A percentile compares a stretch with the other conserved stretches of the same genome.
These are phyloP conservation scores for Latheticus oryzae DNA, from an alignment of 2,888 invertebrate genomes.

Conservation along the genomic window DNA sequence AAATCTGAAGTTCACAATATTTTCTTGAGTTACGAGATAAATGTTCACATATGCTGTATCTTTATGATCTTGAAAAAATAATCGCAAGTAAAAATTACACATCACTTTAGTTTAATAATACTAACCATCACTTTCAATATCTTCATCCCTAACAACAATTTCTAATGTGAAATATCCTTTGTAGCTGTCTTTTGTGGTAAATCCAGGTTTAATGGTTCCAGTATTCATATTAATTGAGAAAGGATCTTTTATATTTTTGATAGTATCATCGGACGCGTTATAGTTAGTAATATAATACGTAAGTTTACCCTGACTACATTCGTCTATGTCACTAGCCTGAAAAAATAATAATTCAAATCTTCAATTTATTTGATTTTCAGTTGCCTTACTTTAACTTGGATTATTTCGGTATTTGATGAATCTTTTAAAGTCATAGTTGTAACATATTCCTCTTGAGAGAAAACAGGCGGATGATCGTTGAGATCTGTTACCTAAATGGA, in stretches of 20 bases:
- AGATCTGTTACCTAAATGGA: constrained; percentile 71
- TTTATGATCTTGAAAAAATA: too few species aligned
- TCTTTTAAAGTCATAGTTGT: constrained; percentile 1
- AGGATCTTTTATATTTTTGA: not conserved
- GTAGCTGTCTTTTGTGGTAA: constrained; percentile 69
- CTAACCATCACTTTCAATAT: too few species aligned
- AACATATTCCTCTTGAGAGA: constrained; percentile 64
- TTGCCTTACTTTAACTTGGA: constrained; percentile 6
- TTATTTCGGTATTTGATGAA: not conserved
- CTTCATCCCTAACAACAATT: constrained; percentile 68
- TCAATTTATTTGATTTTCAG: too few species aligned
- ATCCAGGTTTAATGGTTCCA: not conserved
- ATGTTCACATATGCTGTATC: constrained; percentile 68
- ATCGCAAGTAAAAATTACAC: too few species aligned
- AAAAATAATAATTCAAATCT: constrained; percentile 24
- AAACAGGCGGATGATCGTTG: constrained; percentile 70
- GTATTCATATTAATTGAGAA: not conserved
- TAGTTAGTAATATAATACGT: constrained; percentile 37
- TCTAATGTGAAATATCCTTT: constrained; percentile 72
- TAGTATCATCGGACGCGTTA: not conserved
- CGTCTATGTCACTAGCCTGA: constrained; percentile 70
- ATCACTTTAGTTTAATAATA: too few species aligned
- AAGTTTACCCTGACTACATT: constrained; percentile 50
- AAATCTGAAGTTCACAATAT: constrained; percentile 3
- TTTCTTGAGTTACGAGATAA: constrained; percentile 67